phyloP scores from a whole-genome alignment of 2,113 vertebrate species.

The Cygnus buccinator region DNA sequence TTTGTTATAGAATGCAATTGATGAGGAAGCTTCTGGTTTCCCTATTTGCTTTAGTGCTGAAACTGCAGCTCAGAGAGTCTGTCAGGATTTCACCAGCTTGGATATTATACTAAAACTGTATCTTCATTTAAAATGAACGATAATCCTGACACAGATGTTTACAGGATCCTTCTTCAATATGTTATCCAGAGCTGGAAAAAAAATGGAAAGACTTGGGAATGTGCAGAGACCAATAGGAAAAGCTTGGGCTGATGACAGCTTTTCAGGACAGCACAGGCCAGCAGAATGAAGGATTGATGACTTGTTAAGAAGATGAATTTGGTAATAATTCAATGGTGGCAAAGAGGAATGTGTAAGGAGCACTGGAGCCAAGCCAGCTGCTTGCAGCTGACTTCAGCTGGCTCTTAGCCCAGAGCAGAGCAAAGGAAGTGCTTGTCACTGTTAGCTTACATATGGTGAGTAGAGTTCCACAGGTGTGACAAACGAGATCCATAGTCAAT shows the following conservation, averaged over 20 bases:
- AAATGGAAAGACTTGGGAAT: neutral
- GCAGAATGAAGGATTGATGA: neutral
- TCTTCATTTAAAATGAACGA: neutral
- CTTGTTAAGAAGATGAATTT: neutral
- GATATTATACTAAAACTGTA: neutral
- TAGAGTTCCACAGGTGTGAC: neutral
- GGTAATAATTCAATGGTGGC: neutral
- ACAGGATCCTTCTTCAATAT: neutral
- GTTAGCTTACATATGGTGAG: neutral
- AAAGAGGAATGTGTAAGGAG: neutral
- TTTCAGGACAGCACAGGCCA: neutral
- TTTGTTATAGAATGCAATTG: neutral
- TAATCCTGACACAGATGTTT: neutral
- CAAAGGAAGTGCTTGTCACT: neutral
- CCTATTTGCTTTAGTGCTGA: neutral
- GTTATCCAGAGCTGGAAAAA: neutral
- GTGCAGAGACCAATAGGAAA: neutral
- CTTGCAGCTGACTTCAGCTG: neutral
- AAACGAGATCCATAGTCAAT: no score
- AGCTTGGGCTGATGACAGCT: neutral
- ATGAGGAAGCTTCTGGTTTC: neutral
- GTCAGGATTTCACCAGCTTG: neutral
- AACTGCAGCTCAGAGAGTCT: neutral
- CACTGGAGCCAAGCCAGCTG: neutral
- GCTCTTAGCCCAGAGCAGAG: neutral